These are phyloP conservation scores for Hypocryptadius cinnamomeus DNA, from an alignment of 2,113 vertebrate genomes.

Conservation along the genomic window DNA sequence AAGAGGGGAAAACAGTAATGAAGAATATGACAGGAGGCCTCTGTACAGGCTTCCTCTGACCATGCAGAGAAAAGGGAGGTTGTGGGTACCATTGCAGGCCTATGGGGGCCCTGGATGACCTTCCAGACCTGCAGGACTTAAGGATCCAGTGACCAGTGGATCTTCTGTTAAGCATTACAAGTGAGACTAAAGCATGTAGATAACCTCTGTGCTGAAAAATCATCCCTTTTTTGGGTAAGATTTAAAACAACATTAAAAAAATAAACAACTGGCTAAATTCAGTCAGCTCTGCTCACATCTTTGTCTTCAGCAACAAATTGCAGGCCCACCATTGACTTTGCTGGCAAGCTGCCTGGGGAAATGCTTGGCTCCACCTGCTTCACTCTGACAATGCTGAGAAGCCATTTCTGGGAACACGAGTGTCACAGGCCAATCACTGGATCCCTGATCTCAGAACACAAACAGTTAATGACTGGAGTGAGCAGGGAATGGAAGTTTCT, in stretches of 20 bases:
- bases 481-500: neutral
- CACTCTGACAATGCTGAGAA: neutral
- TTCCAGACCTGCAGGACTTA: neutral
- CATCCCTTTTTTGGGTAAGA: neutral
- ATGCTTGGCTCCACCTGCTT: neutral
- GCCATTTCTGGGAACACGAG: neutral
- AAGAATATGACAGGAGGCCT: neutral
- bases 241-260: neutral
- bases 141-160: neutral
- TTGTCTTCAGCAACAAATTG: neutral
- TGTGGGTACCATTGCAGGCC: neutral
- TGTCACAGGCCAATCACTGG: neutral
- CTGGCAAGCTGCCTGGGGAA: neutral
- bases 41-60: neutral
- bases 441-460: fast-evolving
- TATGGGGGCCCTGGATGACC: neutral
- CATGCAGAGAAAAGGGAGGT: neutral
- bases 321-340: neutral
- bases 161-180: neutral
- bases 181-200: neutral
- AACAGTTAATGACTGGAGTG: neutral
- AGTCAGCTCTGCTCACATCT: neutral
- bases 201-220: neutral
- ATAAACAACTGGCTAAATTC: neutral
- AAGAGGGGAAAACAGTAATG: neutral